Evolutionary conservation across 2,113 vertebrate genomes (phyloP).

Genomic region (Accipiter cooperii): DNA sequence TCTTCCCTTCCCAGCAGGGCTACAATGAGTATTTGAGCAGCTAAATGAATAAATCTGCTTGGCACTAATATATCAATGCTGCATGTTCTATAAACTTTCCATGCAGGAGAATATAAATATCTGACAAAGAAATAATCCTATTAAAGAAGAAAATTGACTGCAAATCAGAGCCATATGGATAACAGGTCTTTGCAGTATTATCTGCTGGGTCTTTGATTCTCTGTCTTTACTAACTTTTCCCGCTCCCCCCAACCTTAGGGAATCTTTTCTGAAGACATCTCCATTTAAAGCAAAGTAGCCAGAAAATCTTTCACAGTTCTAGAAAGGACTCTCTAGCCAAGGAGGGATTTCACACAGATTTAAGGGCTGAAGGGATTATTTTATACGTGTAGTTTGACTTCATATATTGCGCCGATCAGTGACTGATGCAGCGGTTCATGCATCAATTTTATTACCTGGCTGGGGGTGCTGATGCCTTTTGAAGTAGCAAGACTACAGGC

Average conservation of each 20-base stretch:
- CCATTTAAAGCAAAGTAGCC: neutral
- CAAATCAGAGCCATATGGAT: neutral
- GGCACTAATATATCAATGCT: conserved; percentile 50
- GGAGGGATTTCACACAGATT: neutral
- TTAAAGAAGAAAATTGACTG: conserved; percentile 32
- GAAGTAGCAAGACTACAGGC: neutral
- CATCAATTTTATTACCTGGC: neutral
- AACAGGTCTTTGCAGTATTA: conserved; percentile 20
- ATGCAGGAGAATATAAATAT: conserved; percentile 54
- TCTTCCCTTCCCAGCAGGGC: conserved; percentile 43
- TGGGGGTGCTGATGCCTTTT: neutral
- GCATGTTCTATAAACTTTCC: conserved; percentile 49
- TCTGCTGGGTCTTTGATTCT: conserved; percentile 3
- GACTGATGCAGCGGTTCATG: neutral
- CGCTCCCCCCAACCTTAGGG: neutral
- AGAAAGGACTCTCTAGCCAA: neutral
- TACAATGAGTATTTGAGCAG: conserved; percentile 20
- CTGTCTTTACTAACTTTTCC: neutral
- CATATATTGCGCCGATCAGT: no score
- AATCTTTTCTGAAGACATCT: neutral
- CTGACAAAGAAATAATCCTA: conserved; percentile 41
- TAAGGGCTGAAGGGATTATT: neutral
- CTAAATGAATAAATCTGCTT: conserved; percentile 56
- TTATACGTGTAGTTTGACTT: neutral
- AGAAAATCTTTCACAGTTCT: neutral